phyloP scores from a whole-genome alignment of 2,113 vertebrate species.

The Connochaetes taurinus region DNA sequence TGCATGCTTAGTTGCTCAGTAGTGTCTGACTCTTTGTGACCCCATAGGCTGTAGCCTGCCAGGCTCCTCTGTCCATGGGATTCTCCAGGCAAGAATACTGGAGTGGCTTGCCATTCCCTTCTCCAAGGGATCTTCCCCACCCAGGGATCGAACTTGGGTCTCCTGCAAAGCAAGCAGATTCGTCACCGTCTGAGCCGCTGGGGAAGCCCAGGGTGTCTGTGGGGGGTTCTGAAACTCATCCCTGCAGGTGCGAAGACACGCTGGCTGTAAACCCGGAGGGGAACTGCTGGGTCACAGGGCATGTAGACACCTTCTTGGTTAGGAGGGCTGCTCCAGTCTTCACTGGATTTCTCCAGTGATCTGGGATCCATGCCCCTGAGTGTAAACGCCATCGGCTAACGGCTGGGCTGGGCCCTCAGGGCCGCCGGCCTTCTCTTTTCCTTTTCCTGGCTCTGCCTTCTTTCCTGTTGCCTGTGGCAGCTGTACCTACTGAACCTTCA shows the following conservation, averaged over 20 bases:
- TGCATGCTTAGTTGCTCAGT: neutral
- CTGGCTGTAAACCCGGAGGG: neutral
- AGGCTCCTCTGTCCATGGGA: neutral
- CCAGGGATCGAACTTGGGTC: neutral
- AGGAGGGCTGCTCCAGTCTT: neutral
- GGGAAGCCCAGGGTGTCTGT: neutral
- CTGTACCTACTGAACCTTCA: neutral
- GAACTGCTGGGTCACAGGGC: neutral
- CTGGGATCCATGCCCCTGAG: fast-evolving
- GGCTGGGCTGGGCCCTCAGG: neutral
- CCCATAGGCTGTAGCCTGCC: neutral
- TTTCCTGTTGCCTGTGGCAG: neutral
- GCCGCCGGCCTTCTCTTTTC: neutral
- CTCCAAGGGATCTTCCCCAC: neutral
- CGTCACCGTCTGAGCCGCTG: neutral
- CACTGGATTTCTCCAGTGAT: neutral
- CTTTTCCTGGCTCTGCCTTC: neutral
- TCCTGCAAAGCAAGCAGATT: neutral
- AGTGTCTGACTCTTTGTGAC: neutral
- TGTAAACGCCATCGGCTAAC: fast-evolving
- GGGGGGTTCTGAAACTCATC: neutral
- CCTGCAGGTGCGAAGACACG: neutral
- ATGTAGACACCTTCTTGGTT: neutral
- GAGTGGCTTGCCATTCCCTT: neutral
- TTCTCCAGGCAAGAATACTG: neutral